phyloP scores from a whole-genome alignment of 1,140 invertebrate species.

The Araneus ventricosus region DNA sequence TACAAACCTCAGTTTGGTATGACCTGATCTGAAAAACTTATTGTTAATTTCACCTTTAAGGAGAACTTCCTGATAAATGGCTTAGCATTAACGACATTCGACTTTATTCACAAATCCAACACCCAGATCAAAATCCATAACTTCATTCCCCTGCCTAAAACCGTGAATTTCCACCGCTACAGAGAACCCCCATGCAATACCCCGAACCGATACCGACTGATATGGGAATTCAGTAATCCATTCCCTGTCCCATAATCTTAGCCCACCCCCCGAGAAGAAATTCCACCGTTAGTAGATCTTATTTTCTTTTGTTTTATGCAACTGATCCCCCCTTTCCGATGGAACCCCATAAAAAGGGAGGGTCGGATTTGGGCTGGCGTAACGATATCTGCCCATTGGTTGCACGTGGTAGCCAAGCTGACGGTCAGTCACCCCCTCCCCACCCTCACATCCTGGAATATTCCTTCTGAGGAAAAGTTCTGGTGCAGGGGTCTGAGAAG shows the following conservation, averaged over 20 bases:
- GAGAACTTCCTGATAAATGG: too few relatives aligned
- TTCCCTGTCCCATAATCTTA: constrained; percentile 46
- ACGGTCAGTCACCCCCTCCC: constrained; percentile 31
- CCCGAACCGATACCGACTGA: background rate
- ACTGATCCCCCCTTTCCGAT: constrained; percentile 14
- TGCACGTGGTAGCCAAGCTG: constrained; percentile 52
- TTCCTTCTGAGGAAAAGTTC: background rate
- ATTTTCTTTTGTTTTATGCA: constrained; percentile 65
- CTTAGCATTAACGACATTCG: too few relatives aligned
- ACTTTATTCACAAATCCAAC: too few relatives aligned
- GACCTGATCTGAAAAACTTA: too few relatives aligned
- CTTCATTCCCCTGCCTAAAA: too few relatives aligned
- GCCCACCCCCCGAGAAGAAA: constrained; percentile 6
- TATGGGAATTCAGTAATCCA: constrained; percentile 33
- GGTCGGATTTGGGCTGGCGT: constrained; percentile 40
- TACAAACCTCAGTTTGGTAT: too few relatives aligned
- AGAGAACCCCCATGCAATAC: background rate
- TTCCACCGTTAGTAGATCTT: constrained; percentile 27
- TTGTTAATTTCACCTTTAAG: too few relatives aligned
- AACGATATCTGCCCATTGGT: constrained; percentile 62
- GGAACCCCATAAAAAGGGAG: constrained; percentile 49
- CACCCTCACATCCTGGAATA: background rate
- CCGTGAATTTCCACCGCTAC: too few relatives aligned
- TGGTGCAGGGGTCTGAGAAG: background rate
- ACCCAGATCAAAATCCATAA: too few relatives aligned